phyloP scores from a whole-genome alignment of 2,797 vertebrate species.

The Parauchenoglanis ngamensis region DNA sequence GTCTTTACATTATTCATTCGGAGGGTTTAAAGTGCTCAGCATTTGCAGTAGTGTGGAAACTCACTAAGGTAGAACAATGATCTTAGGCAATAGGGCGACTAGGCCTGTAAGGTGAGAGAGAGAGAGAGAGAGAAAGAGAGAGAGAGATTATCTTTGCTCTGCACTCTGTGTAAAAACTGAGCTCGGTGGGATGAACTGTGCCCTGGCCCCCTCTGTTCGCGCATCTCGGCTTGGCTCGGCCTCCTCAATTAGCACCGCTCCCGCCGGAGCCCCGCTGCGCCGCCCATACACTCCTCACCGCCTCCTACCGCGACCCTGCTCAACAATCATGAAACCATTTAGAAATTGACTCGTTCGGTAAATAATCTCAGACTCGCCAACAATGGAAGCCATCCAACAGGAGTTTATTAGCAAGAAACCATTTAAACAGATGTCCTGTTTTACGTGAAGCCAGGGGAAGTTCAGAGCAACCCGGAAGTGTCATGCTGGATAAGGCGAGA shows the following conservation, averaged over 20 bases:
- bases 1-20: neutral
- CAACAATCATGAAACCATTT: constrained; percentile 68
- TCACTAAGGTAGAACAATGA: neutral
- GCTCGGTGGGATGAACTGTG: constrained; percentile 51
- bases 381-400: constrained; percentile 72
- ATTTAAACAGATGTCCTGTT: constrained; percentile 75
- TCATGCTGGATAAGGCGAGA: constrained; percentile 42
- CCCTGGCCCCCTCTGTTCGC: constrained; percentile 50
- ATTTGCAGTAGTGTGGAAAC: constrained; percentile 13
- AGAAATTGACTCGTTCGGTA: constrained; percentile 71
- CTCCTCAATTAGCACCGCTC: constrained; percentile 63
- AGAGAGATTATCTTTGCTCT: constrained; percentile 45
- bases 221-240: constrained; percentile 48
- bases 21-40: neutral
- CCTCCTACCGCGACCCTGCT: constrained; percentile 69
- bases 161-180: constrained; percentile 51
- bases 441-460: constrained; percentile 42
- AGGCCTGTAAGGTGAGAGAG: neutral
- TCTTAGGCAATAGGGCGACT: neutral
- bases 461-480: constrained; percentile 62
- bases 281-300: constrained; percentile 58
- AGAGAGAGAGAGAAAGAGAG: constrained; percentile 30
- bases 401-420: constrained; percentile 75
- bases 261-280: constrained; percentile 58
- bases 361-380: constrained; percentile 76